A percentile compares a stretch with the other conserved stretches of the same genome.
These are phyloP conservation scores for Anolis sagrei DNA, from an alignment of 2,113 vertebrate species.

Conservation along the genomic window DNA sequence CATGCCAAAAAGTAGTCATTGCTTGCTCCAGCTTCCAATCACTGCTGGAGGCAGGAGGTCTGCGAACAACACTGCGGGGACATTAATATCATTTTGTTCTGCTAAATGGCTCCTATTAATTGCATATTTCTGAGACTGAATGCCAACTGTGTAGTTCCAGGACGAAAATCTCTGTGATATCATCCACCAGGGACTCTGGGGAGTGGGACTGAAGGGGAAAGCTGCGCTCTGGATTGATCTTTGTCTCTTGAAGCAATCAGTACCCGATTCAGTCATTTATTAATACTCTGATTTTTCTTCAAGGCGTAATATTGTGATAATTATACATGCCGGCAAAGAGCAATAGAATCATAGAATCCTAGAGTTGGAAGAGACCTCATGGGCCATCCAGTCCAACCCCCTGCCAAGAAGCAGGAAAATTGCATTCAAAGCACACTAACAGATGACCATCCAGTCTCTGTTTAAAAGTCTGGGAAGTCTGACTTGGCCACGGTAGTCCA, in stretches of 20 bases:
- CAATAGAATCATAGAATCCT: too few relatives aligned
- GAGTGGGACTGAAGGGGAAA: neutral
- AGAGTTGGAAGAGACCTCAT: too few relatives aligned
- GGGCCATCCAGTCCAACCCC: too few relatives aligned
- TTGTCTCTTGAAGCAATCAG: neutral
- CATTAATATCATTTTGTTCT: neutral
- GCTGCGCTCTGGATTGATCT: neutral
- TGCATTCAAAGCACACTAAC: too few relatives aligned
- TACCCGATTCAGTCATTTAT: neutral
- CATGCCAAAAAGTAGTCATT: conserved; percentile 23
- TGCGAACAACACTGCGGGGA: conserved; percentile 2
- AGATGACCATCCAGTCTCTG: too few relatives aligned
- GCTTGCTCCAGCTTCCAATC: neutral
- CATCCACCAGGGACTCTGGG: neutral
- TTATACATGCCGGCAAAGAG: neutral
- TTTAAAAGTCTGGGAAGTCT: too few relatives aligned
- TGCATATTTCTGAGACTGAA: conserved; percentile 20
- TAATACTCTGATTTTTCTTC: neutral
- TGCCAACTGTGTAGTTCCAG: neutral
- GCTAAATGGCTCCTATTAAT: conserved; percentile 35
- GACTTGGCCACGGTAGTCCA: too few relatives aligned
- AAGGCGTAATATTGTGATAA: neutral
- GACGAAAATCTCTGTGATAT: conserved; percentile 15
- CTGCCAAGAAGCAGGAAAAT: too few relatives aligned
- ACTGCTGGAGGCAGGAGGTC: conserved; percentile 24